These are phyloP conservation scores for Ophioninae sp. DNA, from an alignment of 2,888 invertebrate species.

Conservation along the genomic window DNA sequence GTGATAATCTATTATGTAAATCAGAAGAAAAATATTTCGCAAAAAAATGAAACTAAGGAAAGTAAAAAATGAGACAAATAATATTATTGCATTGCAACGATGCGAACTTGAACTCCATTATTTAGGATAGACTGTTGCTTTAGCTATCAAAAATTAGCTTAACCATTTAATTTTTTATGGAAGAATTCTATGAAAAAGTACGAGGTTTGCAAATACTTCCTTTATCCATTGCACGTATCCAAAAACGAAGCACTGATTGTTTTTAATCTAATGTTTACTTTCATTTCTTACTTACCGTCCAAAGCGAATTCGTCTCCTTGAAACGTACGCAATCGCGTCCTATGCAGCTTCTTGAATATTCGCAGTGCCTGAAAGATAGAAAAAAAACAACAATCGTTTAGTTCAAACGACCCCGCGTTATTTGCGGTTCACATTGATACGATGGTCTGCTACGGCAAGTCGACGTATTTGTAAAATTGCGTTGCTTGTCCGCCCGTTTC, in stretches of 20 bases:
- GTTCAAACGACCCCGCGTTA: not conserved
- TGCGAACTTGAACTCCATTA: too few relatives aligned
- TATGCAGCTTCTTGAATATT: conserved; percentile 88
- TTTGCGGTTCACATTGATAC: not conserved
- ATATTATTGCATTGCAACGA: too few relatives aligned
- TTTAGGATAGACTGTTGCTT: too few relatives aligned
- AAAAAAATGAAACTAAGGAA: too few relatives aligned
- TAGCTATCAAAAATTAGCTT: too few relatives aligned
- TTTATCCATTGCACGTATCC: conserved; percentile 5
- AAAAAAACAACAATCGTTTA: conserved; percentile 26
- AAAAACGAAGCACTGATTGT: conserved; percentile 6
- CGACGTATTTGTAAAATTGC: not conserved
- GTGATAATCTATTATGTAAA: too few relatives aligned
- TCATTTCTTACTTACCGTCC: conserved; percentile 73
- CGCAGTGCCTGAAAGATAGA: conserved; percentile 83
- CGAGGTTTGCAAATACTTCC: too few relatives aligned
- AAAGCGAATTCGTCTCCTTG: conserved; percentile 86
- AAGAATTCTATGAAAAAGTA: too few relatives aligned
- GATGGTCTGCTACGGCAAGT: not conserved
- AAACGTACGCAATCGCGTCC: conserved; percentile 86
- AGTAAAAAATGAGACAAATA: too few relatives aligned
- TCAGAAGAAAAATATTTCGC: too few relatives aligned
- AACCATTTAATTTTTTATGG: too few relatives aligned
- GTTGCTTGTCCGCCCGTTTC: not conserved
- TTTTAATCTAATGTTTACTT: not conserved